phyloP scores from a whole-genome alignment of 2,797 vertebrate genomes.

The Anguilla megastoma region DNA sequence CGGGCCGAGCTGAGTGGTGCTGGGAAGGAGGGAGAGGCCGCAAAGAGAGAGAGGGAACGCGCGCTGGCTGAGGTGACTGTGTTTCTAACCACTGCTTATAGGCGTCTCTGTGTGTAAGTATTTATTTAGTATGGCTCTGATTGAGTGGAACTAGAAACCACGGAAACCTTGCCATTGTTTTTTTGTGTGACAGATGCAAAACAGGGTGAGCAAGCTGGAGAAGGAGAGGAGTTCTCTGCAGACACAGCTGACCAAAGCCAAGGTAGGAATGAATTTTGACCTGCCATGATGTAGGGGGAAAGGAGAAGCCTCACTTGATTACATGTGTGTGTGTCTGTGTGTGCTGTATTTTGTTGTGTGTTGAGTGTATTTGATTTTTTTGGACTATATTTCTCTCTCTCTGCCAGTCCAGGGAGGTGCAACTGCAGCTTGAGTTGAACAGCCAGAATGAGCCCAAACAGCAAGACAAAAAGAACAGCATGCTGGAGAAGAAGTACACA shows the following conservation, averaged over 20 bases:
- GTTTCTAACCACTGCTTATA: background rate
- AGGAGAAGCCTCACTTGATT: background rate
- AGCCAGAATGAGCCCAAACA: constrained; percentile 48
- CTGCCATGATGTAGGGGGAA: background rate
- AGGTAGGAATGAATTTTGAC: constrained; percentile 58
- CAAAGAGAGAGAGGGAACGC: constrained; percentile 55
- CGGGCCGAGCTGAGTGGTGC: constrained; percentile 56
- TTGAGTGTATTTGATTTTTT: background rate
- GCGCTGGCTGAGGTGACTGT: constrained; percentile 55
- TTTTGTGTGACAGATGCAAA: constrained; percentile 55
- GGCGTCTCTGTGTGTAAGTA: too few species aligned
- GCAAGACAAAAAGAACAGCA: constrained; percentile 53
- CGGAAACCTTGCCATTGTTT: background rate
- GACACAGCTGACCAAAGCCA: constrained; percentile 61
- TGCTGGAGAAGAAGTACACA: constrained; percentile 56
- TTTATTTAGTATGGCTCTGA: constrained; percentile 15
- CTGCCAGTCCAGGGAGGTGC: constrained; percentile 58
- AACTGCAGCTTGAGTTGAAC: constrained; percentile 64
- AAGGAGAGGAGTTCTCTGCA: constrained; percentile 61
- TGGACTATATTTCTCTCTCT: background rate
- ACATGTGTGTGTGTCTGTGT: background rate
- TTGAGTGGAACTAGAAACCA: background rate
- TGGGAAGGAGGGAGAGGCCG: constrained; percentile 49
- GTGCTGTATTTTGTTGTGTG: background rate
- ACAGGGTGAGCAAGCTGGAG: constrained; percentile 50